Evolutionary conservation across 2,113 vertebrate genomes (phyloP), one percentile per base, ranked within the genome.

Genomic region (Ivindomyrus marchei): DNA sequence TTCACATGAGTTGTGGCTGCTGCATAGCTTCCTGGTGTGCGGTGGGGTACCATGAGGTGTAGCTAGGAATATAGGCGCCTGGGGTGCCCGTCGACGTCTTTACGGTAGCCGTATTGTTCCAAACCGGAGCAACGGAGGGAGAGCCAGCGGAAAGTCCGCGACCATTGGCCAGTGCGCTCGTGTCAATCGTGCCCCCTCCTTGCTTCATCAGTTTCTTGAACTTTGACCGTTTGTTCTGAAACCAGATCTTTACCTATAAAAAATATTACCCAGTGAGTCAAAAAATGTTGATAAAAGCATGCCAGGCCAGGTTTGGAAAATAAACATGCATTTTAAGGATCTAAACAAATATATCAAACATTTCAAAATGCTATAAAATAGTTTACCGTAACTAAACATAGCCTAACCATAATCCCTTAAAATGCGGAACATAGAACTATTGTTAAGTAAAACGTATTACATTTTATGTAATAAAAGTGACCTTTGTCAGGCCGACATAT

Each of bases 1-100:
- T 94, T 99, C 97, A 99, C 98, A 99, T 99, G 91, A 99, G 97
- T 86, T 99, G 98, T 85, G 98, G 97, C 94, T 99, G 98, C 96
- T 99, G 98, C 98, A 99, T 97, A 97, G 98, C 97, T 97, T 99
- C 98, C 96, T 99, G 98, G 95, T 99, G 98, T 84, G 98, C 95
- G 89, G 97, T 97, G 85, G 98, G 98, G 88, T 99, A 99, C 98
- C 98, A 99, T 31, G 98, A 99, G 88, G 98, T 99, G 96, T 99
- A 99, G 96, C 97, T 98, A 95, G 98, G 98, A 91, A 99, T 99
- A 96, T 99, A 99, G 88, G 98, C 96, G 90, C 97, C 97, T 77
- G 97, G 95, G 31, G 97, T 97, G 84, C 96, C 96, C 92, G 97
- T 96, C 0, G 98, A 96, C 85, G 96, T 95, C 95, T 99, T 99